Percentiles rank a stretch among this genome's conserved stretches.
Evolutionary conservation across 2,888 invertebrate species (phyloP).

Genomic region (Calliphora vomitoria): DNA sequence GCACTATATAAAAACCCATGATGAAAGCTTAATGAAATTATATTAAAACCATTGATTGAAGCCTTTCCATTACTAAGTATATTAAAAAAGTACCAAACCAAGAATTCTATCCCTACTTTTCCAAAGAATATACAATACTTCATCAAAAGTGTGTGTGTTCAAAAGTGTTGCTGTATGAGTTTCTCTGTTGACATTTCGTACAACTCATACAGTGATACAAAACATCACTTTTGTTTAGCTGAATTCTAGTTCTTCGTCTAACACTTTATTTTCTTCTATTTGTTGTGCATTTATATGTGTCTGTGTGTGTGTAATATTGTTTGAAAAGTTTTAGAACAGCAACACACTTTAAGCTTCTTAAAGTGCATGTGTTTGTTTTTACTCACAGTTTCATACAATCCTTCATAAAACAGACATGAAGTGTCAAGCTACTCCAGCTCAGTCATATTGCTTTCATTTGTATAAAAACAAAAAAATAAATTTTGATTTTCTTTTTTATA

Average conservation of each 20-base stretch:
- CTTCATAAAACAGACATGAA: constrained; percentile 55
- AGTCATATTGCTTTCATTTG: constrained; percentile 40
- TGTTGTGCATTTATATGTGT: neutral
- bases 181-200: neutral
- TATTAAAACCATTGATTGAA: no score
- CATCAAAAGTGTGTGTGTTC: neutral
- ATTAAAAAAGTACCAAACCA: neutral
- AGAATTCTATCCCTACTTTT: no score
- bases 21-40: no score
- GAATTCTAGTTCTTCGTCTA: constrained; percentile 27
- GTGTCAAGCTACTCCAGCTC: constrained; percentile 42
- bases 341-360: constrained; percentile 65
- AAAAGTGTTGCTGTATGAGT: neutral
- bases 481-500: neutral
- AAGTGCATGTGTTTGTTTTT: constrained; percentile 39
- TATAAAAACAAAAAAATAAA: neutral
- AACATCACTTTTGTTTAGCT: constrained; percentile 6
- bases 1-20: no score
- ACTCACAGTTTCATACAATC: constrained; percentile 27
- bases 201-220: neutral
- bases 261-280: constrained; percentile 5
- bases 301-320: constrained; percentile 4
- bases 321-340: constrained; percentile 36
- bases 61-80: no score
- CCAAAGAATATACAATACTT: neutral